A percentile compares a stretch with the other conserved stretches of the same genome.
phyloP scores from a whole-genome alignment of 2,113 vertebrate species.

The Pelecanus crispus region DNA sequence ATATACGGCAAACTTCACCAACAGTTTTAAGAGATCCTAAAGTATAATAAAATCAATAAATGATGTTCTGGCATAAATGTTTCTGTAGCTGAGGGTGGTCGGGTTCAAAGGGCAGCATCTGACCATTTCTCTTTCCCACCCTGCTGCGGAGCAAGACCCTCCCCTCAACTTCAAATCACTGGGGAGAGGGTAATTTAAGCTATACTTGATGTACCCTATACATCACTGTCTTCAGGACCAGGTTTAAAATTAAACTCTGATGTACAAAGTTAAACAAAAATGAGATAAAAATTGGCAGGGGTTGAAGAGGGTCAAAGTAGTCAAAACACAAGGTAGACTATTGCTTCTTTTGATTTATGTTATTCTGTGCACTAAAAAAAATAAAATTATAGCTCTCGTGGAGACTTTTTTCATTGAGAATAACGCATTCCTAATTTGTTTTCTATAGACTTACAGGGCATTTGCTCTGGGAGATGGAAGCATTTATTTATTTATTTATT shows the following conservation, averaged over 20 bases:
- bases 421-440: conserved; percentile 69
- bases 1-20: conserved; percentile 47
- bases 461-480: conserved; percentile 1
- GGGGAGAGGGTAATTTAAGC: conserved; percentile 96
- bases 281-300: conserved; percentile 96
- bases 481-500: conserved; percentile 41
- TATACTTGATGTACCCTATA: conserved; percentile 94
- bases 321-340: conserved; percentile 81
- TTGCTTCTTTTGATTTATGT: conserved; percentile 81
- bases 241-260: conserved; percentile 99
- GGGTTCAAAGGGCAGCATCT: conserved; percentile 84
- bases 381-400: conserved; percentile 68
- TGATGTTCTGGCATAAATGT: conserved; percentile 49
- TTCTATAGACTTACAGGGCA: conserved; percentile 65
- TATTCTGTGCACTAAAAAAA: conserved; percentile 71
- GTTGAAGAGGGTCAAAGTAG: conserved; percentile 85
- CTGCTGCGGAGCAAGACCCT: conserved; percentile 78
- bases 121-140: conserved; percentile 85
- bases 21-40: conserved; percentile 55
- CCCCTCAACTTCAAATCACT: conserved; percentile 77
- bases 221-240: conserved; percentile 92
- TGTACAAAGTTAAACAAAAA: conserved; percentile 98
- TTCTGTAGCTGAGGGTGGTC: conserved; percentile 61
- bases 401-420: conserved; percentile 66
- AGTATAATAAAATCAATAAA: conserved; percentile 70